Evolutionary conservation across 2,113 vertebrate genomes (phyloP).

Genomic region (Tringa solitaria): DNA sequence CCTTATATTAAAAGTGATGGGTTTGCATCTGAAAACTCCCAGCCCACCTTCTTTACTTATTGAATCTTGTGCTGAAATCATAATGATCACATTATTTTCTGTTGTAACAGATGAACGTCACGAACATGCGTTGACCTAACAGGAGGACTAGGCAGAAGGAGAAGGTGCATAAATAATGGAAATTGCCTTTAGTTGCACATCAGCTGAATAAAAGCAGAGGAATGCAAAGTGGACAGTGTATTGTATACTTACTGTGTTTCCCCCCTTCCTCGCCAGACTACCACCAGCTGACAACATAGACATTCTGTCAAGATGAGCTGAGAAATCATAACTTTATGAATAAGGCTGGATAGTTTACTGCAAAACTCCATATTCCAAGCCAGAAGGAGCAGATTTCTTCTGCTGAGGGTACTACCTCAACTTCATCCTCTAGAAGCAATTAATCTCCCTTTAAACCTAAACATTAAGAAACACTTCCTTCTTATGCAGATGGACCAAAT

Average conservation of each 20-base stretch:
- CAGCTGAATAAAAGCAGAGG: neutral
- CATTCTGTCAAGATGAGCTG: neutral
- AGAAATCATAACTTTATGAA: neutral
- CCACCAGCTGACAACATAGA: neutral
- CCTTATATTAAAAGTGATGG: neutral
- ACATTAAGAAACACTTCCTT: neutral
- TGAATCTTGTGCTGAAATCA: neutral
- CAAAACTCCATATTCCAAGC: neutral
- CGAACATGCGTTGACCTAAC: neutral
- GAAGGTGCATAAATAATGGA: neutral
- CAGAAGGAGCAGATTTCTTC: neutral
- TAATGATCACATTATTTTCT: neutral
- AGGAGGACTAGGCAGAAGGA: neutral
- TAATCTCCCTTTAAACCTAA: slow-evolving; percentile 17
- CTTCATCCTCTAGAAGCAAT: neutral
- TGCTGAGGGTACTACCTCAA: neutral
- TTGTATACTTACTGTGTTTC: neutral
- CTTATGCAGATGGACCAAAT: neutral
- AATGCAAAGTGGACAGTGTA: neutral
- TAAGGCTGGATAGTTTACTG: neutral
- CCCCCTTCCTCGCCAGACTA: neutral
- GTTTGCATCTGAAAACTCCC: neutral
- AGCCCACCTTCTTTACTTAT: neutral
- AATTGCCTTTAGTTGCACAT: neutral
- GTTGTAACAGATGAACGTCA: neutral